phyloP scores from a whole-genome alignment of 1,140 invertebrate species.

The Patella vulgata region DNA sequence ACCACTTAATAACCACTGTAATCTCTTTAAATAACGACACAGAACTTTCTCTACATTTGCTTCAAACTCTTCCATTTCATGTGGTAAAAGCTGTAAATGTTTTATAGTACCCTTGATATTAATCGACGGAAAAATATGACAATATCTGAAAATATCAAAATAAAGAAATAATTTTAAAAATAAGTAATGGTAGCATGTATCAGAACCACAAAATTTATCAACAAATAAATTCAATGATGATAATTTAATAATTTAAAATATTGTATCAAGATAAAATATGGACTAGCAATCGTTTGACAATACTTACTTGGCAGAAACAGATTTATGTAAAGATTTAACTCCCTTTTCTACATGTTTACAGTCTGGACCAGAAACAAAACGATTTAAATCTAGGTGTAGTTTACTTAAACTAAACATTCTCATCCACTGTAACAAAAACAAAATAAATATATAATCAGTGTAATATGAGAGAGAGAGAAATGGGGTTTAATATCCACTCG shows the following conservation, averaged over 20 bases:
- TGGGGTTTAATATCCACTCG: no score
- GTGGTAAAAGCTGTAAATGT: slow-evolving; percentile 64
- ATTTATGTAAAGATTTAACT: slow-evolving; percentile 62
- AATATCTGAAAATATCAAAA: slow-evolving; percentile 50
- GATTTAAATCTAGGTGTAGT: slow-evolving; percentile 63
- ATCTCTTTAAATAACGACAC: slow-evolving; percentile 58
- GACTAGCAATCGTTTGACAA: no score
- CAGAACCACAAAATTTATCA: not conserved
- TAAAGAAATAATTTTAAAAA: not conserved
- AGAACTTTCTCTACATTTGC: slow-evolving; percentile 58
- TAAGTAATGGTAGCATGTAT: not conserved
- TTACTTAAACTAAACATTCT: slow-evolving; percentile 61
- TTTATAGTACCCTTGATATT: slow-evolving; percentile 66
- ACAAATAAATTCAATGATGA: not conserved
- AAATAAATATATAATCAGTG: no score
- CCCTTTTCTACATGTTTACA: slow-evolving; percentile 62
- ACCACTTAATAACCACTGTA: slow-evolving; percentile 67
- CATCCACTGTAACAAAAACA: slow-evolving; percentile 60
- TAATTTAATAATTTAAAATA: no score
- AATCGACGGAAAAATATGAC: slow-evolving; percentile 65
- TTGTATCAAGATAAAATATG: no score
- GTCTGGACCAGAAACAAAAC: slow-evolving; percentile 63
- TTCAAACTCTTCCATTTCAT: slow-evolving; percentile 65
- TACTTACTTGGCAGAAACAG: slow-evolving; percentile 64
- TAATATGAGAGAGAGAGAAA: no score